Evolutionary conservation across 2,888 invertebrate genomes (phyloP), one percentile per base, ranked within the genome.

Genomic region (Ennomos erosarius): DNA sequence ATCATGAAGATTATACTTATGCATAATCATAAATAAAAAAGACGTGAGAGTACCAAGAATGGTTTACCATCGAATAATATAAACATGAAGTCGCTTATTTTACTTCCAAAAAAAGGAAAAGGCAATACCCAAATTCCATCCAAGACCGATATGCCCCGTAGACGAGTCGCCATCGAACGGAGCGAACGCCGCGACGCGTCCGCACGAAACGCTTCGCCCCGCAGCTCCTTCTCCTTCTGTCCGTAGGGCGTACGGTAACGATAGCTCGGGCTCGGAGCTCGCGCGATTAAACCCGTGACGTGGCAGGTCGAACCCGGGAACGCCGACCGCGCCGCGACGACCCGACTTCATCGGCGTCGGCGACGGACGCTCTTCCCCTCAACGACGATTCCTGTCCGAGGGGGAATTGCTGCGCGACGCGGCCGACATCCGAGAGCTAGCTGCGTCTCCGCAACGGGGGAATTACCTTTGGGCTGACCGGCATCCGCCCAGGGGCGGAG

Each of bases 271-370:
- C 87, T 88, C 90, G 83, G 91, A 92, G 89, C 88, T 90, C 87
- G 88, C 90, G 87, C 89, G 91, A 85, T 88, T 91, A 89, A 78
- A 92, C 90, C 91, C 91, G 87, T 92, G 91, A 92, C 89, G 87
- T 82, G 85, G 87, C 95, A 97, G 97, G 95, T 97, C 97, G 75
- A 97, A 97, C 93, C 98, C 97, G 76, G 97, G 97, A 84, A 97
- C 97, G 79, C 98, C 98, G 78, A 97, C 97, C 78, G 97, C 97
- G 94, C 96, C 97, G 74, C 94, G 97, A 79, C 94, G 97, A 72
- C 97, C 97, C 59, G 97, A 97, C 92, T 97, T 97, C 92, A 97
- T 97, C 84, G 95, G 96, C 75, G 96, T 97, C 95, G 49, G 84
- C 90, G 95, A 34, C 82, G 82, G 88, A 66, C 91, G 95, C 65